Base-by-base conservation (phyloP, 2,797 vertebrate genomes). In the Crax fasciolata region DNA sequence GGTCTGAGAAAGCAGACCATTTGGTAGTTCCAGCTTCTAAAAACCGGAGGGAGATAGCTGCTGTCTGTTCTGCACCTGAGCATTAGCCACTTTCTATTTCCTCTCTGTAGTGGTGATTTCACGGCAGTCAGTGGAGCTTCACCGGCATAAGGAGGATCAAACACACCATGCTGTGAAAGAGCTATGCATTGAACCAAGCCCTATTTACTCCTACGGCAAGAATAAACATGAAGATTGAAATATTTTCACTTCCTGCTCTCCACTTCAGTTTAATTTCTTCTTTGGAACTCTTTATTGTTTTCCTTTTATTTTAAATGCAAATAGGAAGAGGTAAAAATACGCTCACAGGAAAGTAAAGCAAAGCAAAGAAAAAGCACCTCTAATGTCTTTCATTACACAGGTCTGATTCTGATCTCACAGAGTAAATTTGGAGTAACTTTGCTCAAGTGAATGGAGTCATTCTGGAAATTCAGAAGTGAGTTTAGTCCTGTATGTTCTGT, bases 211-310 rank as follows among this genome's bases (percentile, higher is more conserved):
- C 71, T 67, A 19, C 57, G 54, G 46, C 83, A 93, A 91, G 74
- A 93, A 95, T 35, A 88, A 94, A 94, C 83, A 84, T 7, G 86
- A 94, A 86, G 51, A 79, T 38, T 70, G 61, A 57, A 94, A 55
- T 90, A 94, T 93, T 94, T 94, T 94, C 43, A 55, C 48, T 91
- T 95, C 67, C 93, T 89, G 30, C 30, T 94, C 46, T 63, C 52
- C 55, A 86, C 2, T 21, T 23, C 68, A 32, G 38, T 49, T 57
- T 32, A 87, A 62, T 87, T 89, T 87, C 52, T 90, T 89, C 88
- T 86, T 90, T 72, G 63, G 46, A 75, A 66, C 32, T 28, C 20
- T 80, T 78, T 44, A 90, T 93, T 96, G 65, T 92, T 89, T 71
- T 70, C 46, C 41, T 12, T 41, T 11, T 70, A 65, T 85, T 93